Evolutionary conservation across 1,140 invertebrate genomes (phyloP), one percentile per base, ranked within the genome.

Genomic region (Sminthurides bifidus): DNA sequence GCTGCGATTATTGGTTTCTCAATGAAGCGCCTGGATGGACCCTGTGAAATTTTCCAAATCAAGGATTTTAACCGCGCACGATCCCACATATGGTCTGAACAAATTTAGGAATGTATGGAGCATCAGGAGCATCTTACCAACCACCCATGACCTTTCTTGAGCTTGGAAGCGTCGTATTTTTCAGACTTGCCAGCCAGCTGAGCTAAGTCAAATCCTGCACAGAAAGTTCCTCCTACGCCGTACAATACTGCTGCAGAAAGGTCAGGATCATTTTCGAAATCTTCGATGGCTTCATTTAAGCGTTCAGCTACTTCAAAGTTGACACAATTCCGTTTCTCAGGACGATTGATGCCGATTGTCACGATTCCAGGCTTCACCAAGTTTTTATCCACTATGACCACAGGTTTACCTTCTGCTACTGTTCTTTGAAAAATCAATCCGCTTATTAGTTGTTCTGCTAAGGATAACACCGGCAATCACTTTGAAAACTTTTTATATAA

Each of bases 1-100:
- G 85, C 83, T 51, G 84, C 90, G 53, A 79, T 75, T 4, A 77
- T 66, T 19, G 77, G 77, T 63, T 79, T 79, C 31, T 57, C 67
- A n/a, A 70, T 67, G 38, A 70, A 61, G 61, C 68, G 71, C 23
- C 65, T 60, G 1, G 69, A 61, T n/a, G 74, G 74, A n/a, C 75
- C 75, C 74, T 73, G 56, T 8, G 51, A 1, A 48, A 10, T 31
- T 31, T n/a, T 6, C 44, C 1, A 17, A 37, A 31, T 51, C 21
- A 56, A 43, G 27, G 23, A 4, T 6, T 41, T 41, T 41, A 41
- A n/a, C n/a, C n/a, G n/a, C n/a, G n/a, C n/a, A n/a, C n/a, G n/a
- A n/a, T n/a, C n/a, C n/a, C n/a, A n/a, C n/a, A n/a, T n/a, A n/a
- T n/a, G n/a, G n/a, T n/a, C n/a, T 41, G 38, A 41, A 6, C 4